Evolutionary conservation across 2,797 vertebrate genomes (phyloP), one percentile per base, ranked within the genome.

Genomic region (Aulostomus chinensis): DNA sequence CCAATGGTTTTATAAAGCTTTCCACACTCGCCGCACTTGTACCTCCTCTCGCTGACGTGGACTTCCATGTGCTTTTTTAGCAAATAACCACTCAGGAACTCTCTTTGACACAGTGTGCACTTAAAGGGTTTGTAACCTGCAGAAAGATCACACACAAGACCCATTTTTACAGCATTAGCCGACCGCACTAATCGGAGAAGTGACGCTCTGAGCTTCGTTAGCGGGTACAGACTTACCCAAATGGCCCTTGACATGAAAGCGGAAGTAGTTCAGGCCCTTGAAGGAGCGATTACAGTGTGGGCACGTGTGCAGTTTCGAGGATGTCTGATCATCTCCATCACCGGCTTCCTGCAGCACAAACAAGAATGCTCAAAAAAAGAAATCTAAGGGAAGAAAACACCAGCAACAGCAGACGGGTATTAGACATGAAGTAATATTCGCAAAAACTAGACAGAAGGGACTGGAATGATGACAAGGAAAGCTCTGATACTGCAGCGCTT

Each of bases 1-100:
- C 95, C 96, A 0, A 99, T 94, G 34, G 95, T 98, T 90, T 98
- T 98, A 82, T 98, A 99, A 24, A 97, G 90, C 52, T 99, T 99
- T 40, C 97, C 97, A 0, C 97, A 99, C 76, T 99, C 97, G 0
- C 96, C 97, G 0, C 97, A 99, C 73, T 96, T 96, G 83, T 95
- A 99, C 7, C 96, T 90, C 55, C 97, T 91, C 80, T 99, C 95
- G 0, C 91, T 94, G 50, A 95, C 89, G 0, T 99, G 97, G 1
- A 92, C 91, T 39, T 98, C 95, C 90, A 95, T 94, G 76, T 99
- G 97, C 77, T 99, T 99, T 76, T 94, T 96, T 35, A 99, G 90
- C 76, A 98, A 73, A 76, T 98, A 98, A 64, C 94, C 95, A 24
- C 96, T 99, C 6, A 94, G 89, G 82, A 99, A 99, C 76, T 97